A percentile compares a stretch with the other conserved stretches of the same genome.
Conservation (phyloP, 2,888 invertebrate species). For the Bruchidius siliquastri region DNA sequence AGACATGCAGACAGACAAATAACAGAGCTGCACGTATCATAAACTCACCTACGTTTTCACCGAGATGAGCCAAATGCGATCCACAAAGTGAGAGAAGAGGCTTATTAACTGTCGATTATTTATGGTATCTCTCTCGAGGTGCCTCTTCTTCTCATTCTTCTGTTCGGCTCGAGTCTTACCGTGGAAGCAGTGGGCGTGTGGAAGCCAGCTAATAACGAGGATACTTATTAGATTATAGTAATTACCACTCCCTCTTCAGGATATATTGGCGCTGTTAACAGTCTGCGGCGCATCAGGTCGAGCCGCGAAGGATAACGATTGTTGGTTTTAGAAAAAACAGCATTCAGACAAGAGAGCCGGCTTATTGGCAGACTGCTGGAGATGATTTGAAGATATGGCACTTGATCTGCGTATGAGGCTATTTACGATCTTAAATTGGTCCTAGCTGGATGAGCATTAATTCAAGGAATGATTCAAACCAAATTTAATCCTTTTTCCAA, state of each 20-base stretch:
- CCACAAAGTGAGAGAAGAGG: background rate
- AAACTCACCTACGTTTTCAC: background rate
- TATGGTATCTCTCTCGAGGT: background rate
- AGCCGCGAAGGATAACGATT: background rate
- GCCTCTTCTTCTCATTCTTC: too few relatives aligned
- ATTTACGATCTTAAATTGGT: too few relatives aligned
- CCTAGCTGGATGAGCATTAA: too few relatives aligned
- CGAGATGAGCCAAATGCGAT: background rate
- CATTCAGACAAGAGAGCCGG: background rate
- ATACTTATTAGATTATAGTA: constrained; percentile 45
- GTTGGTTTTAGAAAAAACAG: background rate
- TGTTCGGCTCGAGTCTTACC: background rate
- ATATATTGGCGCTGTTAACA: background rate
- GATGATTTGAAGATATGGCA: background rate
- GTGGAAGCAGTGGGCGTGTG: constrained; percentile 40
- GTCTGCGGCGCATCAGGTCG: background rate
- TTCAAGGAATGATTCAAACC: too few relatives aligned
- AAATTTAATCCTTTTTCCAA: too few relatives aligned
- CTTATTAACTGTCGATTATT: background rate
- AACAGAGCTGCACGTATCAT: too few relatives aligned
- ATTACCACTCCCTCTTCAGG: constrained; percentile 29
- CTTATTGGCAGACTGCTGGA: background rate
- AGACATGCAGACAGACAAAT: too few relatives aligned
- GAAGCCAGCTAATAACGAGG: constrained; percentile 42
- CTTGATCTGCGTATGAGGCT: background rate